These are phyloP conservation scores for Miopithecus talapoin DNA, from an alignment of 2,797 vertebrate species.

Conservation along the genomic window DNA sequence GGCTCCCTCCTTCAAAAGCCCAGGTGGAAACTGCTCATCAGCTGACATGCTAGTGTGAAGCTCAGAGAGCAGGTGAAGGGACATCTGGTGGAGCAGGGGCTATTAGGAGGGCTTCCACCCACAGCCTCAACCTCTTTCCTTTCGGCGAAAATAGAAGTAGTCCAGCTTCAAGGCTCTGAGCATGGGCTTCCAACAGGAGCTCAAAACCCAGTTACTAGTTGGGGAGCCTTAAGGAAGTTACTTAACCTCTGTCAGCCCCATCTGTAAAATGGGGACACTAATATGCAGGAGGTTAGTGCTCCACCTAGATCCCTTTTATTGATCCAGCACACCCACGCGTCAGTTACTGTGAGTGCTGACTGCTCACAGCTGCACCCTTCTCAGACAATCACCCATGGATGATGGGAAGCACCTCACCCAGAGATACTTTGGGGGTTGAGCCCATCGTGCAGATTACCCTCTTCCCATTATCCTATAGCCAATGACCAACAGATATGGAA, in stretches of 20 bases:
- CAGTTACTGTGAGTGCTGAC: fast-evolving
- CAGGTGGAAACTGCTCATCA: not conserved
- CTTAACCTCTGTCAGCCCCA: not conserved
- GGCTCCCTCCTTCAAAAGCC: conserved; percentile 63
- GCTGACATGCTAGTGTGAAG: conserved; percentile 36
- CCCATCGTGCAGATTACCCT: not conserved
- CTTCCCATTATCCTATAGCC: not conserved
- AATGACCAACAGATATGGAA: not conserved
- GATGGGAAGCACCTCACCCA: not conserved
- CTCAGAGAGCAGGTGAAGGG: not conserved
- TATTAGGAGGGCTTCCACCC: not conserved
- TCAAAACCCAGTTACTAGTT: not conserved
- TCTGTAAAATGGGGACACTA: not conserved
- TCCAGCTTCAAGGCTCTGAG: not conserved
- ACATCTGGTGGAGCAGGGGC: too few relatives aligned
- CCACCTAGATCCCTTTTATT: not conserved
- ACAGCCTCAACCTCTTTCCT: not conserved
- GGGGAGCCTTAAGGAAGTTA: not conserved
- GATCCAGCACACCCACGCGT: not conserved
- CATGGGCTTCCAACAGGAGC: not conserved
- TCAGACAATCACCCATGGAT: not conserved
- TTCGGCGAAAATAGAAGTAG: not conserved
- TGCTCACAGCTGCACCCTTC: not conserved
- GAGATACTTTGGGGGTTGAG: not conserved
- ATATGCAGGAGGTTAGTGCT: not conserved